Base-by-base conservation (phyloP, 2,113 vertebrate genomes). In the Columbina picui region DNA sequence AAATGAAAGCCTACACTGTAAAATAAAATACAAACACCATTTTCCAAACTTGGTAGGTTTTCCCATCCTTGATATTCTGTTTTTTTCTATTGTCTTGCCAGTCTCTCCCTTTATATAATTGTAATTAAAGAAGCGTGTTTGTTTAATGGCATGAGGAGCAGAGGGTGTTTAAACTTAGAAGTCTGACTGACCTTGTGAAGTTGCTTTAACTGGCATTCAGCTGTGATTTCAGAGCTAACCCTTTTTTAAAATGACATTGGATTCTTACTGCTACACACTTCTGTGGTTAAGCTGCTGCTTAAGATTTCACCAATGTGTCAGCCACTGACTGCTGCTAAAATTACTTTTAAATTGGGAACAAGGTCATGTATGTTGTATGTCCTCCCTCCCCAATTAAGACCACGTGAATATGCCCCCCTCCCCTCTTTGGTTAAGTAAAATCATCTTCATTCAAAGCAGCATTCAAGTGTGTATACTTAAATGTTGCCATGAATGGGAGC, bases 281-380 rank as follows among this genome's bases (percentile, higher is more conserved):
- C 64, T 45, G 12, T 64, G 85, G 45, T 94, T 94, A 77, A 96
- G 92, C 89, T 95, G 87, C 96, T 95, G 77, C 68, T 94, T 75
- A 85, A 69, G 76, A n/a, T 87, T 77, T 91, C 90, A 81, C 86
- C 39, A 39, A 22, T 36, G 71, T 55, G 61, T 81, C 60, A 59
- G 73, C 64, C 68, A 34, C 65, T 45, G 63, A 53, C 87, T 83
- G 88, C 82, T 89, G 90, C 81, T 95, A 87, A 92, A 88, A 87
- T 55, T 79, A 57, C 49, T 77, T 94, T 86, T 92, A 49, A 90
- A 74, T 55, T 65, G 63, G 76, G 86, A 94, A 69, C 65, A 89
- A 89, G 79, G 41, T 78, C 25, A 39, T 77, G 15, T 45, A 7
- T n/a, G 32, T 80, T 53, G 27, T 88, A 29, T 25, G 56, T 78